These are phyloP conservation scores for Semnornis frantzii DNA, from an alignment of 2,113 vertebrate genomes.

Conservation along the genomic window DNA sequence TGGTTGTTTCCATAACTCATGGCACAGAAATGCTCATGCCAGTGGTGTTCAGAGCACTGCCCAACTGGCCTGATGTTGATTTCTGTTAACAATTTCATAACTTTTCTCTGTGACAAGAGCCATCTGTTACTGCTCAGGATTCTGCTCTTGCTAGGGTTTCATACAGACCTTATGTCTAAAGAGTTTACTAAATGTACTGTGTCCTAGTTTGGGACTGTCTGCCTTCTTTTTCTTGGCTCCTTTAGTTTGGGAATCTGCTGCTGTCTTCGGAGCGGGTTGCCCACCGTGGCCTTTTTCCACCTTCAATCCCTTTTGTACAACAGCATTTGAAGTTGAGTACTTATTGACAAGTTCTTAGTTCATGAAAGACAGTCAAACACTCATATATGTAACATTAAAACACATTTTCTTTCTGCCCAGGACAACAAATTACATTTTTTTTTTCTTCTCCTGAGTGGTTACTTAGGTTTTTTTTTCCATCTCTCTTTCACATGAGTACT, in stretches of 20 bases:
- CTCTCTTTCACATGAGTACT: background rate
- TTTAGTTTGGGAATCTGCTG: constrained; percentile 68
- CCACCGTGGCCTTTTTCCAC: constrained; percentile 66
- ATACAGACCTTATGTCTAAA: constrained; percentile 92
- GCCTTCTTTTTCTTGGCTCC: constrained; percentile 83
- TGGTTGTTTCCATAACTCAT: background rate
- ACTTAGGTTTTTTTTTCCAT: background rate
- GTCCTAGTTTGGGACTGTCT: constrained; percentile 76
- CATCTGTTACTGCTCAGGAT: constrained; percentile 59
- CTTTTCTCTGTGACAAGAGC: background rate
- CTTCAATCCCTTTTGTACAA: constrained; percentile 72
- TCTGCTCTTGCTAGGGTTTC: background rate
- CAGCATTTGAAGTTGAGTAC: constrained; percentile 47
- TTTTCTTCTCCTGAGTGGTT: background rate
- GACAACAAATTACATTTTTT: background rate
- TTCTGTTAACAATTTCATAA: background rate
- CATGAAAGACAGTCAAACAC: background rate
- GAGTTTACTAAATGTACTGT: constrained; percentile 84
- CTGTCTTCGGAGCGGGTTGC: constrained; percentile 72
- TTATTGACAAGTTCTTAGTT: background rate
- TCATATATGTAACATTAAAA: background rate
- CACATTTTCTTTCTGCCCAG: background rate
- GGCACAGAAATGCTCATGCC: background rate
- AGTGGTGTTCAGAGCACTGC: background rate
- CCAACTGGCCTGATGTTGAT: constrained; percentile 12